Evolutionary conservation across 2,888 invertebrate genomes (phyloP).

Genomic region (Tillus elongatus): DNA sequence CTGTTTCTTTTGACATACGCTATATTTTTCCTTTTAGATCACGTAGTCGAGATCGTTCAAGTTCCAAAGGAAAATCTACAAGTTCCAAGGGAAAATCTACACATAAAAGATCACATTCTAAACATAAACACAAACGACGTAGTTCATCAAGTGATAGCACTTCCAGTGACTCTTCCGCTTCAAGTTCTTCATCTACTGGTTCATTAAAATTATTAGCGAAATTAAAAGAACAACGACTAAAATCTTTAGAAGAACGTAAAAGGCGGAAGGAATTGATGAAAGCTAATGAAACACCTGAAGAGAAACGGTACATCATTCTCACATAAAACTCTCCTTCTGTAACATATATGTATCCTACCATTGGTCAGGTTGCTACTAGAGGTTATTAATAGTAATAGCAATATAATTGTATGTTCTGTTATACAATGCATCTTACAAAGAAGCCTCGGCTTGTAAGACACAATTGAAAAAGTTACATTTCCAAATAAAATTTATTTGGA

Average conservation of each 20-base stretch:
- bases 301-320: constrained; percentile 53
- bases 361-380: too few species aligned
- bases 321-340: constrained; percentile 1
- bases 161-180: constrained; percentile 13
- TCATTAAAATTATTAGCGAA: constrained; percentile 59
- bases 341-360: neutral
- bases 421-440: too few species aligned
- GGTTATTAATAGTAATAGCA: constrained; percentile 1
- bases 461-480: too few species aligned
- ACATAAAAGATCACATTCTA: constrained; percentile 6
- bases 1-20: too few species aligned
- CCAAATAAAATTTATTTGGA: too few species aligned
- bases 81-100: too few species aligned
- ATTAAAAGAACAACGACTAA: constrained; percentile 61
- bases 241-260: constrained; percentile 55
- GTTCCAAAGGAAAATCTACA: too few species aligned
- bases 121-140: constrained; percentile 8
- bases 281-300: constrained; percentile 89
- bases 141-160: constrained; percentile 4
- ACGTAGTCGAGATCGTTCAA: too few species aligned
- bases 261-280: constrained; percentile 70
- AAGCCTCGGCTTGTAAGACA: too few species aligned
- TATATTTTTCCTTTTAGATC: too few species aligned
- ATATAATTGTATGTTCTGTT: neutral
- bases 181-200: constrained; percentile 34